Evolutionary conservation across 2,113 vertebrate genomes (phyloP).

Genomic region (Felis catus): DNA sequence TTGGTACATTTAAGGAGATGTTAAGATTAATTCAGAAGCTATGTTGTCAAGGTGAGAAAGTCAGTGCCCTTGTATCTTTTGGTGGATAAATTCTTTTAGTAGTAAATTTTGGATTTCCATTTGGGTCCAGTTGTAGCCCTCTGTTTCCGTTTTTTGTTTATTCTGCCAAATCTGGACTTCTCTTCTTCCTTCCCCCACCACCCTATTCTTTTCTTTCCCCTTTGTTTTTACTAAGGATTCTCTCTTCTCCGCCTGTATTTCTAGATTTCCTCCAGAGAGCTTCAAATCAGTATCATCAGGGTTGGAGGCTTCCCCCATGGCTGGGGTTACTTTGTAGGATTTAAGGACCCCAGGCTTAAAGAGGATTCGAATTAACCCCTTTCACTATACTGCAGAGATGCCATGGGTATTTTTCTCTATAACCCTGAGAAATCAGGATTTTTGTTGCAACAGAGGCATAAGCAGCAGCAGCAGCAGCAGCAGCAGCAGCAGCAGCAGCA

Average conservation of each 20-base stretch:
- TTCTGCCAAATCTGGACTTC: neutral
- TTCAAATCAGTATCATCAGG: neutral
- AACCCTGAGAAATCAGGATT: neutral
- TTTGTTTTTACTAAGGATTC: neutral
- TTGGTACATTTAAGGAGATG: neutral
- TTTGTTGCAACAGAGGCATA: neutral
- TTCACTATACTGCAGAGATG: neutral
- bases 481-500: no score
- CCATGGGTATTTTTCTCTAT: neutral
- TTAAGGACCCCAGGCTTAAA: neutral
- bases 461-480: neutral
- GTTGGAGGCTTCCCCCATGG: no score
- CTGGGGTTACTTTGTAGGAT: neutral
- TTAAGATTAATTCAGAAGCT: neutral
- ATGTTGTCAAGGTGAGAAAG: neutral
- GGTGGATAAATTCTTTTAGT: neutral
- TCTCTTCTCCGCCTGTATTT: neutral
- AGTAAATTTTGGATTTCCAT: neutral
- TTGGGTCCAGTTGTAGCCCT: neutral
- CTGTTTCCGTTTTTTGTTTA: neutral
- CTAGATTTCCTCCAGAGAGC: neutral
- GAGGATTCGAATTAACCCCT: neutral
- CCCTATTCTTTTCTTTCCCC: neutral
- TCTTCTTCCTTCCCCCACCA: neutral
- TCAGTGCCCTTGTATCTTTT: neutral